A percentile compares a stretch with the other conserved stretches of the same genome.
Conservation (phyloP, 2,888 invertebrate species). For the Cheilosia grossa region DNA sequence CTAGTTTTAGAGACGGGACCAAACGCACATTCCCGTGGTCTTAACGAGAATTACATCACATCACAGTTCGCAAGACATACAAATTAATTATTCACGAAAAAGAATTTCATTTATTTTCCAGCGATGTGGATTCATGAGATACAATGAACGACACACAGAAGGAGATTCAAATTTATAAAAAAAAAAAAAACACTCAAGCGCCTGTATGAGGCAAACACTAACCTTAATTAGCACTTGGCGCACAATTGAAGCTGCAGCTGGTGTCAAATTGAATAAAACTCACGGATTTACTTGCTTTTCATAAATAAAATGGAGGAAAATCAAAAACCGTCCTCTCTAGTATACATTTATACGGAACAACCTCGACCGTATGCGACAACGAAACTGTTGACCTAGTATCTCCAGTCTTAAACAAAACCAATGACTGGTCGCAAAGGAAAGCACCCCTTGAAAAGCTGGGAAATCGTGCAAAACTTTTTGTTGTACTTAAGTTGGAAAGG, state of each 20-base stretch:
- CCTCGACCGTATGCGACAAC: constrained; percentile 52
- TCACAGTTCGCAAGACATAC: neutral
- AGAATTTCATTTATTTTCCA: constrained; percentile 17
- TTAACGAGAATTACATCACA: constrained; percentile 24
- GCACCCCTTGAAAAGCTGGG: constrained; percentile 61
- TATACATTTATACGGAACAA: constrained; percentile 20
- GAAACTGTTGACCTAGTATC: constrained; percentile 67
- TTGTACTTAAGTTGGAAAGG: neutral
- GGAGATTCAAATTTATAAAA: neutral
- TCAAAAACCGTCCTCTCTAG: constrained; percentile 18
- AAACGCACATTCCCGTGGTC: constrained; percentile 1
- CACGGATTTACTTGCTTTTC: constrained; percentile 7
- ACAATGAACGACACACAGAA: neutral
- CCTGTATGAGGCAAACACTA: constrained; percentile 14
- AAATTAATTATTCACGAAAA: constrained; percentile 18
- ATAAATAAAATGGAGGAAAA: constrained; percentile 2
- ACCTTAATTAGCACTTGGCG: constrained; percentile 53
- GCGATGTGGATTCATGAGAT: neutral
- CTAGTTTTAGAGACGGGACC: neutral
- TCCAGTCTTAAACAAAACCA: constrained; percentile 22
- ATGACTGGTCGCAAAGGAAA: constrained; percentile 19
- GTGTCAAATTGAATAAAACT: constrained; percentile 8
- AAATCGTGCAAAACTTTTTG: constrained; percentile 49
- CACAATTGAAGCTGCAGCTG: neutral
- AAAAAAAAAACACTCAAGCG: neutral